Conservation (phyloP, 2,888 invertebrate genomes). For the Vanessa cardui region DNA sequence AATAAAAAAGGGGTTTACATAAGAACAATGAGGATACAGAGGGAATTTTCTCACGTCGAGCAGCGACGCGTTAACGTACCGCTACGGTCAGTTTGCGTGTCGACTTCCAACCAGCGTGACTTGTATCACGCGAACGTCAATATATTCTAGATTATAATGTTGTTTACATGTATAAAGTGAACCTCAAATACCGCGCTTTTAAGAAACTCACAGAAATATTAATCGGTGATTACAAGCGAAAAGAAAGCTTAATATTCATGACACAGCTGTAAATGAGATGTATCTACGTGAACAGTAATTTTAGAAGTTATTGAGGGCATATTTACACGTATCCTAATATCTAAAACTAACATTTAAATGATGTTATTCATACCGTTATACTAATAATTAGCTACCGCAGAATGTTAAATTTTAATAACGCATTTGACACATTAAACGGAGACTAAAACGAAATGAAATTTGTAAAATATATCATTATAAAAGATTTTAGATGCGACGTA, state of each 20-base stretch:
- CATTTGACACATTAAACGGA: too few relatives aligned
- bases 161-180: not conserved
- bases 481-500: too few relatives aligned
- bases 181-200: not conserved
- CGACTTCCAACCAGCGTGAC: slow-evolving; percentile 57
- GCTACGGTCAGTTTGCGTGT: slow-evolving; percentile 71
- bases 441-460: too few relatives aligned
- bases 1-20: slow-evolving; percentile 62
- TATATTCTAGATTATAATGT: slow-evolving; percentile 15
- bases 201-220: not conserved
- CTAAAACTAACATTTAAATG: slow-evolving; percentile 2
- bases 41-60: slow-evolving; percentile 73
- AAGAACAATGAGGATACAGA: slow-evolving; percentile 67
- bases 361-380: not conserved
- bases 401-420: too few relatives aligned
- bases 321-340: slow-evolving; percentile 1
- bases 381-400: too few relatives aligned
- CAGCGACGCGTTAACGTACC: slow-evolving; percentile 69
- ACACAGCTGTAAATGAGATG: not conserved
- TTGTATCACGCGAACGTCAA: slow-evolving; percentile 56
- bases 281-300: not conserved
- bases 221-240: not conserved
- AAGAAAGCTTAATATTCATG: not conserved
- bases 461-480: too few relatives aligned
- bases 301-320: not conserved